These are phyloP conservation scores for Callocephalon fimbriatum DNA, from an alignment of 2,113 vertebrate species.

Conservation along the genomic window DNA sequence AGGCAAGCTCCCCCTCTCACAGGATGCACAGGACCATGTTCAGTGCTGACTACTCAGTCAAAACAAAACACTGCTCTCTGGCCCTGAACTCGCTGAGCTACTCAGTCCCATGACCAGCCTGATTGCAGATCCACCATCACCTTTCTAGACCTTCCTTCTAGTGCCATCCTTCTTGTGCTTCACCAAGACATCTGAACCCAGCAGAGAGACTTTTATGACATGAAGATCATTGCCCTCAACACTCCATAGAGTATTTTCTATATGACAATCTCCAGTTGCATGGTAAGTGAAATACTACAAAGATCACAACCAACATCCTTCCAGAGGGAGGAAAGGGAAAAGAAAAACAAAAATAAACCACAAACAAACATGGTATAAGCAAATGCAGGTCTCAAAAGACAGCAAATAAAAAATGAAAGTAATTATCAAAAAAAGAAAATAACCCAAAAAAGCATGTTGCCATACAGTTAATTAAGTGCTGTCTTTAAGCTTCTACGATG, in stretches of 20 bases:
- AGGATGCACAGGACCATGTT: not conserved
- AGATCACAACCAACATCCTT: constrained; percentile 32
- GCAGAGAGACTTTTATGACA: not conserved
- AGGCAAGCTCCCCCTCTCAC: not conserved
- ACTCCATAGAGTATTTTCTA: not conserved
- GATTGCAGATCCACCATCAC: not conserved
- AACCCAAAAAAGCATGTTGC: constrained; percentile 4
- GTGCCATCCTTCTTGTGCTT: not conserved
- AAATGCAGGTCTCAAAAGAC: constrained; percentile 51
- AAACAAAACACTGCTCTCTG: not conserved
- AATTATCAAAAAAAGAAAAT: not conserved
- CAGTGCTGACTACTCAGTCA: not conserved
- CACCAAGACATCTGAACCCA: not conserved
- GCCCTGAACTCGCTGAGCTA: not conserved
- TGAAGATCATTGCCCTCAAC: constrained; percentile 28
- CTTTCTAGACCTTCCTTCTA: not conserved
- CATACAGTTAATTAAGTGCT: constrained; percentile 10
- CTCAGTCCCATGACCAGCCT: not conserved
- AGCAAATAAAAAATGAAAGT: not conserved
- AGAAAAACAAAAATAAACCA: not conserved
- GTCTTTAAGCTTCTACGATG: constrained; percentile 25
- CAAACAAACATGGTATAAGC: constrained; percentile 57
- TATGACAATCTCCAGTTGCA: constrained; percentile 10
- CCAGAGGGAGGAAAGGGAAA: not conserved
- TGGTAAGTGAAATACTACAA: constrained; percentile 8